Evolutionary conservation across 1,140 invertebrate species (phyloP).

Genomic region (Atopsyche davidsoni): DNA sequence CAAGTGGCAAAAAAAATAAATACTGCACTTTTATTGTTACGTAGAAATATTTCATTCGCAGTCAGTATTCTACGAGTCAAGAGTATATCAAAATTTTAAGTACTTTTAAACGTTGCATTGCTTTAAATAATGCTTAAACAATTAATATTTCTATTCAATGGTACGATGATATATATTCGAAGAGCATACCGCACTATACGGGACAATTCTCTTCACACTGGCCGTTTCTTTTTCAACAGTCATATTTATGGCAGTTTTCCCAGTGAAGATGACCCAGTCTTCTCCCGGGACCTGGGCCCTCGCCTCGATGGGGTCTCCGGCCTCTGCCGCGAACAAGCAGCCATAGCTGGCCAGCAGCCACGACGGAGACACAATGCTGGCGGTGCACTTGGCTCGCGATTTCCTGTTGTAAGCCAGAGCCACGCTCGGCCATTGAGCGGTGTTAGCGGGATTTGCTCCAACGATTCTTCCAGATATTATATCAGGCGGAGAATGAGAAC

Average conservation of each 20-base stretch:
- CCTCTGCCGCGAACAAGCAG: slow-evolving; percentile 38
- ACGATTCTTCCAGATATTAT: slow-evolving; percentile 42
- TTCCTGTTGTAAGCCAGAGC: slow-evolving; percentile 50
- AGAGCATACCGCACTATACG: slow-evolving; percentile 39
- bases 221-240: slow-evolving; percentile 25
- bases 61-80: too few species aligned
- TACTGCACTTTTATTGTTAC: too few species aligned
- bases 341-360: slow-evolving; percentile 55
- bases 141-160: too few species aligned
- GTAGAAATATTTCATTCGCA: too few species aligned
- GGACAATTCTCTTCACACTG: slow-evolving; percentile 45
- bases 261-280: slow-evolving; percentile 17
- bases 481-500: slow-evolving; percentile 39
- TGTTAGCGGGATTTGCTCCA: slow-evolving; percentile 45
- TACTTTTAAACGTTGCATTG: too few species aligned
- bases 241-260: slow-evolving; percentile 7
- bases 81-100: too few species aligned
- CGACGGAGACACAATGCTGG: slow-evolving; percentile 52
- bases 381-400: slow-evolving; percentile 50
- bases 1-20: too few species aligned
- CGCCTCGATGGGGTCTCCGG: slow-evolving; percentile 4
- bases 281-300: not conserved
- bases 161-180: too few species aligned
- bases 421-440: slow-evolving; percentile 53
- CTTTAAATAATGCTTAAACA: too few species aligned